Base-by-base conservation (phyloP, 30 jellyfish, hydroid and myxozoan species). In the Clytia hemisphaerica region DNA sequence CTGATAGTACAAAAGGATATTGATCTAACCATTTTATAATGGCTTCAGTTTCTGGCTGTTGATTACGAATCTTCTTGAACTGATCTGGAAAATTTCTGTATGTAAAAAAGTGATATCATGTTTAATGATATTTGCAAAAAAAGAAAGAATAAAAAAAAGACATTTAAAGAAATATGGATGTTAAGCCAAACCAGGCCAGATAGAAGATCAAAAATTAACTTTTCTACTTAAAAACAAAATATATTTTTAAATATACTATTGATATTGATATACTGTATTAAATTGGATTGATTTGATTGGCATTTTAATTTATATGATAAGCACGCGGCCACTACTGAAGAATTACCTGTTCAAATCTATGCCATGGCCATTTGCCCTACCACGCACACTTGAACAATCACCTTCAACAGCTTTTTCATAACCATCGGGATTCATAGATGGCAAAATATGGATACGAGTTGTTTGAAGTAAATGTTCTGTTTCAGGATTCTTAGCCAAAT, bases 351-450 rank as follows among this genome's bases (percentile, higher is more conserved):
- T 92, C 34, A 92, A 54, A 72, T 92, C 99, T 37, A 71, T 84
- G 40, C 58, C 62, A 67, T 92, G 47, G 14, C 64, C 74, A 63
- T 92, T 92, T 14, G 92, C 94, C 61, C 99, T 73, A 0, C 99
- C 99, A 5, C 47, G 46, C 5, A 79, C 66, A 47, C 91, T 46
- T 26, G 44, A 62, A 53, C 99, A 78, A 37, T 82, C 95, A 0
- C 78, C 70, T 45, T 64, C 95, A 14, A 45, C 58, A 3, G 94
- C 35, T 26, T 36, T 75, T 32, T 72, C 94, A 67, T 81, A 92
- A 6, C 99, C 99, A 77, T 92, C 99, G 3, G 99, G 99, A 51
- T 92, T 92, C 99, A 92, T 92, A 32, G 92, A 37, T 18, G 95
- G 95, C 96, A 92, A 37, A 7, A 92, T 47, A 69, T 92, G 99